A percentile compares a stretch with the other conserved stretches of the same genome.
phyloP scores from a whole-genome alignment of 2,888 invertebrate genomes.

The Tuta absoluta region DNA sequence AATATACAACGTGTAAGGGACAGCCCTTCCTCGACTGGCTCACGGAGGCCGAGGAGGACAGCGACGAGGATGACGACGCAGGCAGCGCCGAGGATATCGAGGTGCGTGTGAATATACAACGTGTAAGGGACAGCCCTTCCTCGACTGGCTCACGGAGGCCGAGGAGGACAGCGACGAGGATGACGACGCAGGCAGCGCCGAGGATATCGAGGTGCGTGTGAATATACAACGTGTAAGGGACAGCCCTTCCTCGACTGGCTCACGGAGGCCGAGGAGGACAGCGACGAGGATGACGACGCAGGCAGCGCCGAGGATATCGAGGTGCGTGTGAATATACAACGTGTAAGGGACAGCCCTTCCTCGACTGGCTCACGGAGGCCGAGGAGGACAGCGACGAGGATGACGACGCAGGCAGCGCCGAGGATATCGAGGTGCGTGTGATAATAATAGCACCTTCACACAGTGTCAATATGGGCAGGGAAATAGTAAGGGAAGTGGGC shows the following conservation, averaged over 20 bases:
- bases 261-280: slow-evolving; percentile 97
- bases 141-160: slow-evolving; percentile 98
- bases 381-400: slow-evolving; percentile 94
- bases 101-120: slow-evolving; percentile 63
- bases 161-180: slow-evolving; percentile 94
- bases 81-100: slow-evolving; percentile 81
- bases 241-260: slow-evolving; percentile 98
- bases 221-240: slow-evolving; percentile 88
- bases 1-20: slow-evolving; percentile 88
- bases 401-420: slow-evolving; percentile 81
- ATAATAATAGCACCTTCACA: no score
- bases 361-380: slow-evolving; percentile 98
- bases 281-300: slow-evolving; percentile 86
- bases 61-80: slow-evolving; percentile 86
- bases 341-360: slow-evolving; percentile 95
- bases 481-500: no score
- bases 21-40: slow-evolving; percentile 98
- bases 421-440: slow-evolving; percentile 74
- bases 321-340: slow-evolving; percentile 63
- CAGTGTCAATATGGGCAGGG: no score
- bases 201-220: slow-evolving; percentile 74
- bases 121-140: slow-evolving; percentile 95
- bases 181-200: slow-evolving; percentile 81
- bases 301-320: slow-evolving; percentile 81
- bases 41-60: slow-evolving; percentile 97